These are phyloP conservation scores for Psilanteris sp. DNA, from an alignment of 1,140 invertebrate species.

Conservation along the genomic window DNA sequence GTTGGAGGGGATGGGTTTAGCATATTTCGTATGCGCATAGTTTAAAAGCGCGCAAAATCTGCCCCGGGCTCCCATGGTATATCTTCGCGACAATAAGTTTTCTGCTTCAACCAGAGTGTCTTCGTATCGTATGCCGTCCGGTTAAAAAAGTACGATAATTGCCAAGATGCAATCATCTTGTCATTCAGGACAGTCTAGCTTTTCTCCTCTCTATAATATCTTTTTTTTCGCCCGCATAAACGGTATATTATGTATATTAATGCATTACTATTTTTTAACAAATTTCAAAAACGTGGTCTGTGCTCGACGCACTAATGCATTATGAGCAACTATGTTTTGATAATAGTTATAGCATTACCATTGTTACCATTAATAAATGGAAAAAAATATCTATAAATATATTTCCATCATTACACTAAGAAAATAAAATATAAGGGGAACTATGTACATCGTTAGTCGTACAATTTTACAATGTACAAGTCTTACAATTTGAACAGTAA, in stretches of 20 bases:
- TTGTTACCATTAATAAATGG: no score
- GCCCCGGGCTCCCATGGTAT: constrained; percentile 30
- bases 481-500: no score
- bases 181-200: constrained; percentile 15
- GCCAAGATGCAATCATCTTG: constrained; percentile 38
- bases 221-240: constrained; percentile 13
- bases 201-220: background rate
- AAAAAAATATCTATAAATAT: no score
- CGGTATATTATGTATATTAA: constrained; percentile 27
- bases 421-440: no score
- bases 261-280: constrained; percentile 4
- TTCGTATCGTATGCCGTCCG: constrained; percentile 29
- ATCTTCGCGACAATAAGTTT: constrained; percentile 56
- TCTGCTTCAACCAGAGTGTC: constrained; percentile 42
- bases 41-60: constrained; percentile 31
- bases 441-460: no score
- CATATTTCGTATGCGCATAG: constrained; percentile 49
- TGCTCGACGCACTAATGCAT: no score
- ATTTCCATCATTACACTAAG: no score
- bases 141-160: constrained; percentile 42
- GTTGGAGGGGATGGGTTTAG: constrained; percentile 10
- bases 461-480: no score
- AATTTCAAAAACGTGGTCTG: constrained; percentile 22
- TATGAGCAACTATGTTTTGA: no score
- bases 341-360: no score